Conservation (phyloP, 1,140 invertebrate species). For the Pseudomyrmex pallidus region DNA sequence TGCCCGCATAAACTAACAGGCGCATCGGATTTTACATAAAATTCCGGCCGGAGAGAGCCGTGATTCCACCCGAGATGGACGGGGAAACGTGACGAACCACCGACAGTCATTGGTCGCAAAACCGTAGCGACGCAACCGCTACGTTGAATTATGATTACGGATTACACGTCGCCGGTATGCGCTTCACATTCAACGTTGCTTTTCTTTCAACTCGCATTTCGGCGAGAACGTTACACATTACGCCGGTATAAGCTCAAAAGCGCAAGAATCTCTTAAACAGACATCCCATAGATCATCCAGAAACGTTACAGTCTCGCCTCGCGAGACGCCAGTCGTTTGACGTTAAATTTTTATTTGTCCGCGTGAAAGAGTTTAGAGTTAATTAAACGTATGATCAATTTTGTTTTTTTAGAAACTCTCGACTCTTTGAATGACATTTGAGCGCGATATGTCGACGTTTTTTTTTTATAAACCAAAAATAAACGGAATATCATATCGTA, state of each 20-base stretch:
- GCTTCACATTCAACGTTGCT: conserved; percentile 1
- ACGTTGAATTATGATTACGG: conserved; percentile 74
- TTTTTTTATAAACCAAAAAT: background rate
- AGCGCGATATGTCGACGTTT: background rate
- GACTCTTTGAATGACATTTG: background rate
- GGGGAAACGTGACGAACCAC: conserved; percentile 82
- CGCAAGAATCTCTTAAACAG: background rate
- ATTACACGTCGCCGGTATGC: conserved; percentile 57
- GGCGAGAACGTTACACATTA: background rate
- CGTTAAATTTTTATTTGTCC: background rate
- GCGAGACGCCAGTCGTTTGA: too few species aligned
- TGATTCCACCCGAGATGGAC: conserved; percentile 82
- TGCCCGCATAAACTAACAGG: conserved; percentile 85
- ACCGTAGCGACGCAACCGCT: conserved; percentile 51
- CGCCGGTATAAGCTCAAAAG: background rate
- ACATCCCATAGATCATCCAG: too few species aligned
- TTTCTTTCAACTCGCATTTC: background rate
- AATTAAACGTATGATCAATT: background rate
- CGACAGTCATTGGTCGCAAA: conserved; percentile 78
- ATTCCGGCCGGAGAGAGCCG: conserved; percentile 78
- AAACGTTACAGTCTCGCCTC: background rate
- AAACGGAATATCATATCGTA: background rate
- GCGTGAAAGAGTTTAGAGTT: background rate
- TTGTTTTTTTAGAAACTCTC: background rate
- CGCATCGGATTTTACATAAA: conserved; percentile 86